Evolutionary conservation across 2,113 vertebrate species (phyloP).

Genomic region (Tachycineta bicolor): DNA sequence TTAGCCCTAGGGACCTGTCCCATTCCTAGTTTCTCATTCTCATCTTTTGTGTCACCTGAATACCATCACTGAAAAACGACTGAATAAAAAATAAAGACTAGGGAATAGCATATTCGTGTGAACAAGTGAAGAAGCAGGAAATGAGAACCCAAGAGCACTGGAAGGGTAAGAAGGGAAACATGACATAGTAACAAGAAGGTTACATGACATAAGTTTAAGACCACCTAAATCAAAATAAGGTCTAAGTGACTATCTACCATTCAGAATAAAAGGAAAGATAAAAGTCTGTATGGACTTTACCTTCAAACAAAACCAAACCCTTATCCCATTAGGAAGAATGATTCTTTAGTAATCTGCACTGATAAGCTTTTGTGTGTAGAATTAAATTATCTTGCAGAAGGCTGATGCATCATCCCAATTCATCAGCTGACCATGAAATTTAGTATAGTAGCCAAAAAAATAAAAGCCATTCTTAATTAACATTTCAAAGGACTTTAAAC

Average conservation of each 20-base stretch:
- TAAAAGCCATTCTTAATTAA: background rate
- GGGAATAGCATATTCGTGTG: background rate
- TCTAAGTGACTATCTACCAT: background rate
- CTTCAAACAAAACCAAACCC: background rate
- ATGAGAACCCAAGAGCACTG: background rate
- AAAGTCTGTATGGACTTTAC: background rate
- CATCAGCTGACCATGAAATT: background rate
- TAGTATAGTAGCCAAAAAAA: background rate
- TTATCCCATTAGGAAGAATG: background rate
- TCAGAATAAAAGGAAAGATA: background rate
- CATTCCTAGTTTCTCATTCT: background rate
- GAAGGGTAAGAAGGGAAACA: background rate
- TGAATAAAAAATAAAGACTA: background rate
- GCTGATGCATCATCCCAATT: background rate
- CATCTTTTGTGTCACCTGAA: background rate
- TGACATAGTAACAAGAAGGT: too few relatives aligned
- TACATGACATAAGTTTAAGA: background rate
- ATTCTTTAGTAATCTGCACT: background rate
- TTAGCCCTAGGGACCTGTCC: background rate
- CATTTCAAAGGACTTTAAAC: background rate
- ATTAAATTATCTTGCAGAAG: background rate
- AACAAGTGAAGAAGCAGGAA: background rate
- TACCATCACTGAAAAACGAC: background rate
- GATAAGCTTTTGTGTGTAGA: background rate
- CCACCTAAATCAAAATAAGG: background rate